Base-by-base conservation (phyloP, 1,140 invertebrate species). In the Acyrthosiphon pisum region DNA sequence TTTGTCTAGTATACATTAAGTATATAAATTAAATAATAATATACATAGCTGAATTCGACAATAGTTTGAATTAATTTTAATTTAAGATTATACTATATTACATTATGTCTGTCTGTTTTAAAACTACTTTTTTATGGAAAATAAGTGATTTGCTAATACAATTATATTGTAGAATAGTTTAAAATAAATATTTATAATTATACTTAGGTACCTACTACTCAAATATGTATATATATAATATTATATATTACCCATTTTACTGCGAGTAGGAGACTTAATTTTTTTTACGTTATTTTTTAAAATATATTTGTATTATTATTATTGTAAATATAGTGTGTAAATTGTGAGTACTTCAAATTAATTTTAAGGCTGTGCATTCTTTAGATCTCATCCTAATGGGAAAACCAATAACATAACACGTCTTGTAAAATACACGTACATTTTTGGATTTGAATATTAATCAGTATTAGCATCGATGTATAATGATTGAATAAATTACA, bases 341-440 rank as follows among this genome's bases (percentile, higher is more conserved):
- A 56, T 56, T 37, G 2, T 14, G 88, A 56, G 35, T 89, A 37
- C n/a, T 30, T 81, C 60, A 48, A 92, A 37, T 92, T 92, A 93
- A 50, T 93, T 81, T 93, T 84, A 93, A 83, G 91, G 81, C 91
- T 93, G 91, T 93, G 91, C 81, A 56, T 93, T 84, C 22, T 86
- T 93, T 93, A 93, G 91, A 93, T 93, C 91, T 93, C 91, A 7
- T 93, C 76, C 76, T 93, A 35, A 86, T 92, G 56, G 35, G 46
- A 48, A 91, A 60, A 41, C 23, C 37, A 90, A 90, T n/a, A 76
- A 76, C 41, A 41, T 48, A 87, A 87, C 26, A 48, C 88, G 30
- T 56, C 89, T 90, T 90, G 89, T 90, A 90, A 44, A 90, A n/a
- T 30, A 68, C 26, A 90, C 37, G 23, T 50, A 22, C 89, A 41